phyloP scores from a whole-genome alignment of 2,113 vertebrate species.

The Melanotaenia duboulayi region DNA sequence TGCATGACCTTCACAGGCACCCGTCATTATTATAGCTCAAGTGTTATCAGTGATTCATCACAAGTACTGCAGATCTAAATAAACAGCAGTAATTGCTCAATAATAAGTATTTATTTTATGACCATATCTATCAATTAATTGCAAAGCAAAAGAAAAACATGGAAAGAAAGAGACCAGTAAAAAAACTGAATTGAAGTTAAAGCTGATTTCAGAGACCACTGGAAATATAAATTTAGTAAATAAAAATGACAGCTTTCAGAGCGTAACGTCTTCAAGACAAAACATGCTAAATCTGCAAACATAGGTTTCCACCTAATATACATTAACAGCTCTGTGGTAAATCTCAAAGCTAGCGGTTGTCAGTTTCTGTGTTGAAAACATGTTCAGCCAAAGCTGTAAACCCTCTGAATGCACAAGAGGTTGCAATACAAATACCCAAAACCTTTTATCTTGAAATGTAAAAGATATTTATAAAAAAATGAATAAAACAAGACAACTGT shows the following conservation, averaged over 20 bases:
- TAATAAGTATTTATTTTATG: not conserved
- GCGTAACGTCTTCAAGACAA: not conserved
- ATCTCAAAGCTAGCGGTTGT: slow-evolving; percentile 10
- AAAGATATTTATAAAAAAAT: not conserved
- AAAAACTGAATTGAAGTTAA: too few relatives aligned
- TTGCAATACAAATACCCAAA: not conserved
- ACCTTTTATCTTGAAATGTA: not conserved
- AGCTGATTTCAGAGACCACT: too few relatives aligned
- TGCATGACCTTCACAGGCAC: not conserved
- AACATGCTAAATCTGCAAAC: not conserved
- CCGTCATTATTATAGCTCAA: not conserved
- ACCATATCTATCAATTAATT: not conserved
- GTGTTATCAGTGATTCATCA: slow-evolving; percentile 1
- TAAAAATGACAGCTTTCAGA: too few relatives aligned
- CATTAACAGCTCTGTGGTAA: not conserved
- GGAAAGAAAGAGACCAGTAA: not conserved
- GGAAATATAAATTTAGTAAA: too few relatives aligned
- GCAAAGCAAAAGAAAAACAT: too few relatives aligned
- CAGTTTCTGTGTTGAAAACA: not conserved
- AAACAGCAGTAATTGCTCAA: not conserved
- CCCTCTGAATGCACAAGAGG: not conserved
- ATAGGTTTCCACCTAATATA: not conserved
- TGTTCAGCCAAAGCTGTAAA: not conserved
- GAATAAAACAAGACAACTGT: not conserved
- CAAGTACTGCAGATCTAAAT: not conserved